Evolutionary conservation across 92 coral and sea anemone genomes (phyloP).

Genomic region (Virgularia gustaviana): DNA sequence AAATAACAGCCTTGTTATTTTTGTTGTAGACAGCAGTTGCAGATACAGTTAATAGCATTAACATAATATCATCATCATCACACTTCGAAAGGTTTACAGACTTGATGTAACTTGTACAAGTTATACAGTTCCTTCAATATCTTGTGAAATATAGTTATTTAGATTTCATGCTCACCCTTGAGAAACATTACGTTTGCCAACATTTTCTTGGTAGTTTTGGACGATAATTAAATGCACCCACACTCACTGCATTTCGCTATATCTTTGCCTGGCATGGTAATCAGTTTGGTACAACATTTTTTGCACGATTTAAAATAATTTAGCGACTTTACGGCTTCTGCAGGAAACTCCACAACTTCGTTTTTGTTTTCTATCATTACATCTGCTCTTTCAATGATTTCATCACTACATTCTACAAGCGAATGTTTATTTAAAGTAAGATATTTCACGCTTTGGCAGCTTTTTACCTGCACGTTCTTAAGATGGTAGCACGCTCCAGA

Average conservation of each 20-base stretch:
- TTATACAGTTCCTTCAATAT: no score
- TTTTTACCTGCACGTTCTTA: not conserved
- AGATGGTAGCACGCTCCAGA: not conserved
- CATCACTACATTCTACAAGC: not conserved
- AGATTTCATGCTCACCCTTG: not conserved
- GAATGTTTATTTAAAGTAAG: not conserved
- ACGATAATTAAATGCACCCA: not conserved
- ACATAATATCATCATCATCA: constrained; percentile 6
- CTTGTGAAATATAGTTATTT: no score
- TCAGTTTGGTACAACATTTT: not conserved
- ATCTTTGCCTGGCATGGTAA: not conserved
- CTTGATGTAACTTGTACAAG: no score
- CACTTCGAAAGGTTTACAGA: not conserved
- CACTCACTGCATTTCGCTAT: not conserved
- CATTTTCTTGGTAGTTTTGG: not conserved
- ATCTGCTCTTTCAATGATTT: not conserved
- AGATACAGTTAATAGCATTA: constrained; percentile 16
- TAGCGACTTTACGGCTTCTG: not conserved
- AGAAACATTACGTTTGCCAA: not conserved
- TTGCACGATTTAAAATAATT: not conserved
- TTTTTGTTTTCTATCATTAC: not conserved
- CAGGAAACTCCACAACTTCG: not conserved
- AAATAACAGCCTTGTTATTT: not conserved
- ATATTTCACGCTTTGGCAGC: constrained; percentile 3
- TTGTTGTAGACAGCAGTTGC: not conserved